A percentile compares a stretch with the other conserved stretches of the same genome.
Evolutionary conservation across 2,797 vertebrate genomes (phyloP).

Genomic region (Zalophus californianus): DNA sequence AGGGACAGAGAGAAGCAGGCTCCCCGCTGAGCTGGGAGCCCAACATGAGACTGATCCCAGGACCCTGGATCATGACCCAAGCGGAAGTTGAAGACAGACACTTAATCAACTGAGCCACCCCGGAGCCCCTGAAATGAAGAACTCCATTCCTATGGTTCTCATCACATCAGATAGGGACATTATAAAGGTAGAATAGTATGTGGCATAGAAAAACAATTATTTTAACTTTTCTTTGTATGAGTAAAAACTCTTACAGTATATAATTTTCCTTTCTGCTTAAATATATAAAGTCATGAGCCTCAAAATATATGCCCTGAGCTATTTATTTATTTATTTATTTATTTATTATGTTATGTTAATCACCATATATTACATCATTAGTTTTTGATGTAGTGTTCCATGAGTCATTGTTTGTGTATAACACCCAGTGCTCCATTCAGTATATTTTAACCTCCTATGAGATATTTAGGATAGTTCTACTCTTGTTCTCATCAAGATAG

Average conservation of each 20-base stretch:
- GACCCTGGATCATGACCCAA: not conserved
- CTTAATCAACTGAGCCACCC: not conserved
- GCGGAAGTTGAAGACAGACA: not conserved
- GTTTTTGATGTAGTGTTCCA: too few relatives aligned
- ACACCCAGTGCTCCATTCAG: too few relatives aligned
- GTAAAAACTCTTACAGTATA: not conserved
- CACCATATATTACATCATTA: too few relatives aligned
- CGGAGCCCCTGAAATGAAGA: not conserved
- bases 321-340: too few relatives aligned
- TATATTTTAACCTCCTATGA: not conserved
- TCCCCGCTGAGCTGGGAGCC: not conserved
- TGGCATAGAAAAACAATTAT: not conserved
- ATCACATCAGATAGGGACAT: not conserved
- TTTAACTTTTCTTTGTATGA: not conserved
- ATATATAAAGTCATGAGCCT: not conserved
- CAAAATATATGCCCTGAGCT: not conserved
- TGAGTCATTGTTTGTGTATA: too few relatives aligned
- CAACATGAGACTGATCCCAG: not conserved
- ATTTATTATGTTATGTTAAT: too few relatives aligned
- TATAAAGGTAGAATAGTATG: not conserved
- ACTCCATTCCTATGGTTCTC: not conserved
- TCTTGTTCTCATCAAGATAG: conserved; percentile 47
- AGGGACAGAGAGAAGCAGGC: not conserved
- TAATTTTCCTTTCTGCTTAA: not conserved
- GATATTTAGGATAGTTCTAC: not conserved